These are phyloP conservation scores for Menura novaehollandiae DNA, from an alignment of 2,113 vertebrate genomes.

Conservation along the genomic window DNA sequence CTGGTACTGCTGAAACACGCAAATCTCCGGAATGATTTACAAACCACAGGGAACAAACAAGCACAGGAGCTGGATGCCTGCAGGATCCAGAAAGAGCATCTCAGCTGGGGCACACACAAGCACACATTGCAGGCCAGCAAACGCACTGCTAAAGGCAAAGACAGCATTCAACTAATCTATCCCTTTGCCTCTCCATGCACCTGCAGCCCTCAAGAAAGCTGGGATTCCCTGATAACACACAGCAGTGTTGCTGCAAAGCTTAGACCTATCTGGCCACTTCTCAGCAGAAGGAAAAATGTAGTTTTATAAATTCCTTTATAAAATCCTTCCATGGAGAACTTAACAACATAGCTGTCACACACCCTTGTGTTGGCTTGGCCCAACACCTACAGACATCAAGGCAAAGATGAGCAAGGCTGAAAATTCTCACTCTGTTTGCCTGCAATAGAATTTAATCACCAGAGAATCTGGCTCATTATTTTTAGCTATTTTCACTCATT, in stretches of 20 bases:
- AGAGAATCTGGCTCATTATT: neutral
- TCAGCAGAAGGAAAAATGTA: neutral
- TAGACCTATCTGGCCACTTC: neutral
- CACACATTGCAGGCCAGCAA: accelerated
- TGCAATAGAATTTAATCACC: neutral
- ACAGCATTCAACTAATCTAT: neutral
- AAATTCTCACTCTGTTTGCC: neutral
- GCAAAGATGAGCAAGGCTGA: neutral
- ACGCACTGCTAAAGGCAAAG: neutral
- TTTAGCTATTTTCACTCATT: neutral
- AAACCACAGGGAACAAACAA: neutral
- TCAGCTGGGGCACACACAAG: neutral
- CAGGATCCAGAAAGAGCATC: neutral
- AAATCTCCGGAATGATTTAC: neutral
- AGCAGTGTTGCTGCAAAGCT: neutral
- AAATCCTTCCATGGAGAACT: neutral
- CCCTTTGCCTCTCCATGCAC: neutral
- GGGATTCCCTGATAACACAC: neutral
- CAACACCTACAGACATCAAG: neutral
- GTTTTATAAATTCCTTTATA: neutral
- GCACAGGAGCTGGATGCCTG: neutral
- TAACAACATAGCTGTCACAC: neutral
- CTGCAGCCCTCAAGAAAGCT: neutral
- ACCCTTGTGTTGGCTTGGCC: neutral
- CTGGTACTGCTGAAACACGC: neutral